phyloP scores from a whole-genome alignment of 2,113 vertebrate species.

The Serinus canaria region DNA sequence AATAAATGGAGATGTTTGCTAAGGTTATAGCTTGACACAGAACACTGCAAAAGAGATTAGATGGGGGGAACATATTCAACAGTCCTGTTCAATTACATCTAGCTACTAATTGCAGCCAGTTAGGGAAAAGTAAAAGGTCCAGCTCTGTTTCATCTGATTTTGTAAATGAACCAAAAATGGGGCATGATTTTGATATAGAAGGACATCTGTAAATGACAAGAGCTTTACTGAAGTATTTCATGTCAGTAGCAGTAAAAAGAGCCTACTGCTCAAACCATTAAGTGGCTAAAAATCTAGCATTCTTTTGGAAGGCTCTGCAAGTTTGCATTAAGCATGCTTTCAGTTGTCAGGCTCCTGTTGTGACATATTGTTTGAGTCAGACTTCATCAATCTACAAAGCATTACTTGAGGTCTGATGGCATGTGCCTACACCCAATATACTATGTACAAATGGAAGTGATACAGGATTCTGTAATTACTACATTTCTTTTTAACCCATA shows the following conservation, averaged over 20 bases:
- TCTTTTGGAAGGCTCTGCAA: conserved; percentile 61
- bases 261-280: conserved; percentile 61
- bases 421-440: background rate
- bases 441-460: conserved; percentile 1
- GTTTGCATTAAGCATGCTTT: conserved; percentile 67
- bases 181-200: background rate
- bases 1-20: conserved; percentile 32
- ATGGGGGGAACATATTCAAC: background rate
- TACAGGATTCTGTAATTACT: conserved; percentile 7
- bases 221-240: conserved; percentile 47
- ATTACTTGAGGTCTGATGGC: conserved; percentile 41
- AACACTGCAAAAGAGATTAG: conserved; percentile 4
- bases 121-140: background rate
- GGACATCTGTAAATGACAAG: conserved; percentile 48
- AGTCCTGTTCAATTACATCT: background rate
- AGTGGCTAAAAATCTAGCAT: conserved; percentile 57
- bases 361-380: conserved; percentile 65
- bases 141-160: background rate
- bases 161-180: background rate
- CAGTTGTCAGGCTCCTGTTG: conserved; percentile 62
- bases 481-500: conserved; percentile 6
- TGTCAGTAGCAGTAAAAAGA: conserved; percentile 63
- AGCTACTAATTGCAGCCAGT: background rate
- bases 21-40: background rate
- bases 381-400: conserved; percentile 64